Evolutionary conservation across 2,113 vertebrate species (phyloP).

Genomic region (Sceloporus undulatus): DNA sequence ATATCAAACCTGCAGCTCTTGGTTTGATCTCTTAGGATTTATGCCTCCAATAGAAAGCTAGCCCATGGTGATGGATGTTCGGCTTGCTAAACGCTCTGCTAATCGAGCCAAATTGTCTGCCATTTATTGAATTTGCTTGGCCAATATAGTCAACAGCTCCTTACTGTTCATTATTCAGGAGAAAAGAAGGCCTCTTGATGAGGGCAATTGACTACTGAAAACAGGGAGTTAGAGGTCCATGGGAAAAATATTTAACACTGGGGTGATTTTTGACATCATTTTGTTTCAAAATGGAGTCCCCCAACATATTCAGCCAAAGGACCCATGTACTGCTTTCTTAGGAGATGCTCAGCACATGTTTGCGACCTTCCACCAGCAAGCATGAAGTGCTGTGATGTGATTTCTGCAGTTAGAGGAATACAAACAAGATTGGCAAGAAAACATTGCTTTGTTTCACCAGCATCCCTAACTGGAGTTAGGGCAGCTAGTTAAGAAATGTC

Average conservation of each 20-base stretch:
- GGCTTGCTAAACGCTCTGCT: neutral
- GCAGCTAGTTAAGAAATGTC: neutral
- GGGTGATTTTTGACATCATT: too few relatives aligned
- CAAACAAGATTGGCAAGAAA: too few relatives aligned
- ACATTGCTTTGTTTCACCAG: too few relatives aligned
- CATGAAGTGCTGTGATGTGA: neutral
- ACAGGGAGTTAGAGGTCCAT: neutral
- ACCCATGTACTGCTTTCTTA: neutral
- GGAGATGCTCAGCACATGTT: neutral
- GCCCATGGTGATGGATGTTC: neutral
- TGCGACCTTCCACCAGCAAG: too few relatives aligned
- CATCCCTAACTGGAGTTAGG: too few relatives aligned
- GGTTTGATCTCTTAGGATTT: neutral
- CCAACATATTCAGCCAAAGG: neutral
- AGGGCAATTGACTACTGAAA: neutral
- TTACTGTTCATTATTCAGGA: neutral
- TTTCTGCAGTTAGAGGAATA: too few relatives aligned
- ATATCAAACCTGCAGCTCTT: neutral
- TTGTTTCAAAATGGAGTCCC: too few relatives aligned
- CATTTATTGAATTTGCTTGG: neutral
- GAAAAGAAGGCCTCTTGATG: neutral
- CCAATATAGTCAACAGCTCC: neutral
- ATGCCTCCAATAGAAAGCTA: neutral
- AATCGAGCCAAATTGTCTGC: neutral
- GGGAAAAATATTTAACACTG: neutral